Evolutionary conservation across 2,888 invertebrate species (phyloP), one percentile per base, ranked within the genome.

Genomic region (Cylloceria caligata): DNA sequence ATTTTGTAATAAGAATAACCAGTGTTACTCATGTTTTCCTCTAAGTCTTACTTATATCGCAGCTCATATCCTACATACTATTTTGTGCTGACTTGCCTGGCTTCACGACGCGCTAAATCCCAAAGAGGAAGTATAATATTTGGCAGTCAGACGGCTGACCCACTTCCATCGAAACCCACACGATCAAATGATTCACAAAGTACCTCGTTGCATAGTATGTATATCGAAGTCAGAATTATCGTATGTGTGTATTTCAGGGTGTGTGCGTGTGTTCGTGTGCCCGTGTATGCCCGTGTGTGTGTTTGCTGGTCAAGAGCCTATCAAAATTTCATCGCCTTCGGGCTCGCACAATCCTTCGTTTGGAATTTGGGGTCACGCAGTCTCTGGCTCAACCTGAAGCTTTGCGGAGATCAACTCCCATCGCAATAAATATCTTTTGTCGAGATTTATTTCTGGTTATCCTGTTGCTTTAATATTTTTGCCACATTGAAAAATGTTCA

Each of bases 321-420:
- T 74, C 4, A 64, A 80, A 80, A 75, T 75, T 75, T 71, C 65
- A 65, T 75, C 39, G 75, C 69, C 80, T 49, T 45, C 47, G 71
- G 75, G 57, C 75, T 55, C 55, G 19, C 49, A 34, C 71, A n/a
- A 36, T 55, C 16, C 57, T 65, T 30, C 55, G 45, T 42, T 39
- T 36, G 27, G 19, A 60, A 42, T 80, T 73, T 49, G 57, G 39
- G 79, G 73, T 73, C 73, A 73, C n/a, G 39, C 45, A 13, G 39
- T 64, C 19, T 57, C 27, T 16, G 30, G 57, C 34, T 34, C 45
- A 60, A 21, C 30, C 6, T 30, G 57, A 30, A 3, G 24, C n/a
- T 11, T 16, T 7, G 47, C 27, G 42, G 60, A 60, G 47, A 77
- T 47, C 47, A 77, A 49, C 36, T 62, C 60, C 52, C 69, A 47